Conservation (phyloP, 2,113 vertebrate genomes). For the Anhinga rufa region DNA sequence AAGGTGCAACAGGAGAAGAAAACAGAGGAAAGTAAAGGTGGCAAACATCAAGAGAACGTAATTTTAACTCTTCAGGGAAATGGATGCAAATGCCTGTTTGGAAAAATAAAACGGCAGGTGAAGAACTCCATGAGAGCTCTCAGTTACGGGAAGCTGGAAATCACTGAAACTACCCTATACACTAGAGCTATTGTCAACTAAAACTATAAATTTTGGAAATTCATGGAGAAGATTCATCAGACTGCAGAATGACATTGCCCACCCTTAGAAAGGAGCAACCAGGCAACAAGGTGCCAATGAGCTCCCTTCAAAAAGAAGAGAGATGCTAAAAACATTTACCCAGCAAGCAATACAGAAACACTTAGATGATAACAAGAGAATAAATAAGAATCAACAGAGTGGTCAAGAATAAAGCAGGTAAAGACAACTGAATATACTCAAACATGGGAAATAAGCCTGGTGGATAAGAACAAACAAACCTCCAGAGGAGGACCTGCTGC, state of each 20-base stretch:
- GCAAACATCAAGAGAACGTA: not conserved
- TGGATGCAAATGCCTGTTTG: not conserved
- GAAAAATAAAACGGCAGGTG: not conserved
- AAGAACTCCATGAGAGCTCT: not conserved
- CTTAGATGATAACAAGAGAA: not conserved
- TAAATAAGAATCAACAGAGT: not conserved
- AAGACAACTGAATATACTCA: not conserved
- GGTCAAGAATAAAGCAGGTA: not conserved
- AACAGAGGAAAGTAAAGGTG: not conserved
- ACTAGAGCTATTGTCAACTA: rapidly evolving
- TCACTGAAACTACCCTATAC: rapidly evolving
- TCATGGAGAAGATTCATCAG: not conserved
- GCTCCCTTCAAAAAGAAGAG: not conserved
- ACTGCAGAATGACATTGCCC: not conserved
- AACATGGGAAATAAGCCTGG: not conserved
- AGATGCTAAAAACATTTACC: not conserved
- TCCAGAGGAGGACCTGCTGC: not conserved
- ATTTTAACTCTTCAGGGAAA: not conserved
- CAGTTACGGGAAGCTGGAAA: not conserved
- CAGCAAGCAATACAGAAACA: not conserved
- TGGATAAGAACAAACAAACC: rapidly evolving
- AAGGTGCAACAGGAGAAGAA: not conserved
- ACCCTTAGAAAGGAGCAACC: not conserved
- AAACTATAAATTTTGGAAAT: not conserved
- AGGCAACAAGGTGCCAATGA: rapidly evolving